Evolutionary conservation across 2,797 vertebrate species (phyloP).

Genomic region (Borostomias antarcticus): DNA sequence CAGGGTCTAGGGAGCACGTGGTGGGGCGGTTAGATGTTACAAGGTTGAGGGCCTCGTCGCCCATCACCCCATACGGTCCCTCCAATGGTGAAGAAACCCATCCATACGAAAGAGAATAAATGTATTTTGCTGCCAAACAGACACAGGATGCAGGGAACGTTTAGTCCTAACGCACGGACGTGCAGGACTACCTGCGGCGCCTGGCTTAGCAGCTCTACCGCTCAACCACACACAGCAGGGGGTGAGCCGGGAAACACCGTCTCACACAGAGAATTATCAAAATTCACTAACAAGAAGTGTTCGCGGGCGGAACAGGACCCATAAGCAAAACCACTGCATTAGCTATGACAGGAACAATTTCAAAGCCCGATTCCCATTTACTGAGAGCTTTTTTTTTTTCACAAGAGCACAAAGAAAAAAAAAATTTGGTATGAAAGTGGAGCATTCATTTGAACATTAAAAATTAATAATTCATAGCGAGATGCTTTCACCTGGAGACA

Average conservation of each 20-base stretch:
- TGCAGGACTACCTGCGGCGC: conserved; percentile 7
- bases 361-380: conserved; percentile 63
- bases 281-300: conserved; percentile 41
- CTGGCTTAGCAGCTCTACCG: conserved; percentile 6
- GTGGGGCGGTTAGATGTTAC: too few relatives aligned
- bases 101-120: neutral
- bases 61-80: neutral
- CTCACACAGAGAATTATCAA: conserved; percentile 35
- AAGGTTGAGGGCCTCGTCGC: neutral
- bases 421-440: conserved; percentile 63
- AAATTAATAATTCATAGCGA: conserved; percentile 73
- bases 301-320: conserved; percentile 46
- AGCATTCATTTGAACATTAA: conserved; percentile 68
- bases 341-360: conserved; percentile 71
- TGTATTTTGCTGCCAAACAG: neutral
- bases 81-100: neutral
- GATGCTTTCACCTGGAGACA: conserved; percentile 68
- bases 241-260: conserved; percentile 31
- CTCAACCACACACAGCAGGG: conserved; percentile 21
- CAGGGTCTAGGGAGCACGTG: too few relatives aligned
- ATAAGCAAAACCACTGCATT: conserved; percentile 65
- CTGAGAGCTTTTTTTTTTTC: conserved; percentile 60
- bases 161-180: conserved; percentile 27
- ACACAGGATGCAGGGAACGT: neutral
- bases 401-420: conserved; percentile 62